phyloP scores from a whole-genome alignment of 1,140 invertebrate species.

The Pinna nobilis region DNA sequence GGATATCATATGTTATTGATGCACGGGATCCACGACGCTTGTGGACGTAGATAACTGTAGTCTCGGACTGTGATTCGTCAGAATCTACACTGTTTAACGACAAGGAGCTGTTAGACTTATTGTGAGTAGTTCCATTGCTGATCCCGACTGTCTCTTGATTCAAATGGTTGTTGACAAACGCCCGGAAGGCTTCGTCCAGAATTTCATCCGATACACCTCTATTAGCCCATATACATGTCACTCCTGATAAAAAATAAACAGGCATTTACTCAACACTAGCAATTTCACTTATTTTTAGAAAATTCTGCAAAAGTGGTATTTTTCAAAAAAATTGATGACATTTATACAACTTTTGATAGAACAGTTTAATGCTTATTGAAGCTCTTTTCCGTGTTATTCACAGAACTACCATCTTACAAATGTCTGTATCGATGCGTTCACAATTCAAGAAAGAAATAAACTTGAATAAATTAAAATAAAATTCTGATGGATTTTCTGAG shows the following conservation, averaged over 20 bases:
- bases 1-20: slow-evolving; percentile 42
- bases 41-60: slow-evolving; percentile 44
- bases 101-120: slow-evolving; percentile 28
- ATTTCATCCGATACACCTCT: slow-evolving; percentile 45
- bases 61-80: slow-evolving; percentile 46
- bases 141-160: slow-evolving; percentile 10
- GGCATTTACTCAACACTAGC: neutral
- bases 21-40: slow-evolving; percentile 40
- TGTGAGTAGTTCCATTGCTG: slow-evolving; percentile 10
- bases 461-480: neutral
- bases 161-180: slow-evolving; percentile 27
- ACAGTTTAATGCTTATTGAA: no score
- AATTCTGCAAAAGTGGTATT: no score
- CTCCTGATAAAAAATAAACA: slow-evolving; percentile 14
- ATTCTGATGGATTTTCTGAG: neutral
- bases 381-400: no score
- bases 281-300: no score
- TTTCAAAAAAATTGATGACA: no score
- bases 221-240: slow-evolving; percentile 47
- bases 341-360: no score
- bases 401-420: no score
- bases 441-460: no score
- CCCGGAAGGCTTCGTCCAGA: slow-evolving; percentile 38
- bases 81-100: slow-evolving; percentile 44
- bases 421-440: no score